Evolutionary conservation across 2,888 invertebrate genomes (phyloP).

Genomic region (Erpobdella octoculata): DNA sequence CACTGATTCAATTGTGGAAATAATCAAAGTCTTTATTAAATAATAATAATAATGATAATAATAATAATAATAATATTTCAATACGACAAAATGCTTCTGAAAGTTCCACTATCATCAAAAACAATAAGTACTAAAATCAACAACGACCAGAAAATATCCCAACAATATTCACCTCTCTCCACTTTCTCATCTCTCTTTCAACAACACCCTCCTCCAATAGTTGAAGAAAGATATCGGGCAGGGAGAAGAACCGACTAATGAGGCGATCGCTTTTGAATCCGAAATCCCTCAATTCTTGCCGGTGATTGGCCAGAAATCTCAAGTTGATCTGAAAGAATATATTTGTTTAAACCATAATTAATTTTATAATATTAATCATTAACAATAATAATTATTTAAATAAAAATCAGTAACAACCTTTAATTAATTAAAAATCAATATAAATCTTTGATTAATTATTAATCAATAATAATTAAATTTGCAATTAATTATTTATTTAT

Average conservation of each 20-base stretch:
- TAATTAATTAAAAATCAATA: too few relatives aligned
- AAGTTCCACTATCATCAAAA: too few relatives aligned
- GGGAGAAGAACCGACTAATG: constrained; percentile 68
- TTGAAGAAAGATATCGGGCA: constrained; percentile 64
- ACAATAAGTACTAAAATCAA: too few relatives aligned
- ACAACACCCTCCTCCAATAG: constrained; percentile 61
- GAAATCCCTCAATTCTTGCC: constrained; percentile 60
- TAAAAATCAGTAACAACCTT: too few relatives aligned
- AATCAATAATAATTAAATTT: too few relatives aligned
- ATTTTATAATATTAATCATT: too few relatives aligned
- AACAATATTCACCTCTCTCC: constrained; percentile 57
- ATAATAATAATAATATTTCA: not conserved
- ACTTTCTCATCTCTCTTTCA: constrained; percentile 68
- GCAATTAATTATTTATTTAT: too few relatives aligned
- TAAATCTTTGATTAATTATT: too few relatives aligned
- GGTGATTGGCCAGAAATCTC: constrained; percentile 67
- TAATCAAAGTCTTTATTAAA: not conserved
- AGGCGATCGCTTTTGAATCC: constrained; percentile 73
- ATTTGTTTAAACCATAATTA: too few relatives aligned
- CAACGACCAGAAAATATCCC: not conserved
- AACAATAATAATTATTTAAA: too few relatives aligned
- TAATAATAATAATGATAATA: not conserved
- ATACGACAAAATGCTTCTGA: too few relatives aligned
- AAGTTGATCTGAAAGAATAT: constrained; percentile 66
- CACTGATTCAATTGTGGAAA: too few relatives aligned